Conservation (phyloP, 2,888 invertebrate genomes). For the Patella depressa region DNA sequence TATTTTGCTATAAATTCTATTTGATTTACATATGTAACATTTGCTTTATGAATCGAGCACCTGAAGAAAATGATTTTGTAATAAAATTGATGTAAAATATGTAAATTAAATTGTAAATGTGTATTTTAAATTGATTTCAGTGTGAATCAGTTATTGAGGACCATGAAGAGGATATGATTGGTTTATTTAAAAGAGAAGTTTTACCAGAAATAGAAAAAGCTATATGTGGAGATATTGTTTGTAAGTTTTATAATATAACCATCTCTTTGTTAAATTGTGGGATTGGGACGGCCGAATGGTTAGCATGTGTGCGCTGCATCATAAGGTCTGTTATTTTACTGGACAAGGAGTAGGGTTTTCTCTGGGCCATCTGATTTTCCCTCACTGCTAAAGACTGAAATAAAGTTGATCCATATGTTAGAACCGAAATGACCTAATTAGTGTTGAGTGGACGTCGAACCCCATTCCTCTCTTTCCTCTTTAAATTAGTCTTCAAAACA, state of each 20-base stretch:
- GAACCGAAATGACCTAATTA: too few species aligned
- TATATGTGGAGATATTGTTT: constrained; percentile 47
- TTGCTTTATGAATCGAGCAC: too few species aligned
- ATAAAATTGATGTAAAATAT: too few species aligned
- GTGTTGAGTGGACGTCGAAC: too few species aligned
- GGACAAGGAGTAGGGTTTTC: too few species aligned
- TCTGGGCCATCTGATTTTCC: background rate
- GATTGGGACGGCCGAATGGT: background rate
- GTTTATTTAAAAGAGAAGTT: constrained; percentile 44
- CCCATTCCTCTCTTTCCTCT: too few species aligned
- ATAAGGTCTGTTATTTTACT: background rate
- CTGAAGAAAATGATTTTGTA: too few species aligned
- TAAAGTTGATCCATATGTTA: too few species aligned
- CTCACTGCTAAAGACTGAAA: background rate
- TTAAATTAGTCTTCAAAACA: too few species aligned
- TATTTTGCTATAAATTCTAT: constrained; percentile 1
- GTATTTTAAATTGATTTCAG: constrained; percentile 32
- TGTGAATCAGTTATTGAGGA: constrained; percentile 61
- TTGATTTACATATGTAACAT: background rate
- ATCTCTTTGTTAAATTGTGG: background rate
- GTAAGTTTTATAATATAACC: constrained; percentile 35
- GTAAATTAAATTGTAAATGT: background rate
- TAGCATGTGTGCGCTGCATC: background rate
- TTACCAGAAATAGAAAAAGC: constrained; percentile 38
- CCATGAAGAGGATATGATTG: constrained; percentile 59